These are phyloP conservation scores for Plestiodon gilberti DNA, from an alignment of 2,113 vertebrate genomes.

Conservation along the genomic window DNA sequence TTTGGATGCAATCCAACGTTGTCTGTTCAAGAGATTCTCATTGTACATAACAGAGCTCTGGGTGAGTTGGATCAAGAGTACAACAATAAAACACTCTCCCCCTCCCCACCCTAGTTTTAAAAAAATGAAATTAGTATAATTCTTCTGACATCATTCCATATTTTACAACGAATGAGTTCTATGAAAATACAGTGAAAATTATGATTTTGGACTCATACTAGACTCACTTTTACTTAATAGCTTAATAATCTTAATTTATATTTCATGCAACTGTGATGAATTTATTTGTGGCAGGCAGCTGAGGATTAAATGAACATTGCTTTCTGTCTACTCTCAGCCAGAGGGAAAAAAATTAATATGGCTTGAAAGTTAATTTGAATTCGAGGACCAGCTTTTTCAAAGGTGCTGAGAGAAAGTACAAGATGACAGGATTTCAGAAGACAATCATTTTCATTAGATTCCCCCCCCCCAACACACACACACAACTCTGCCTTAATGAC, in stretches of 20 bases:
- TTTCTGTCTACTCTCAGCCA: neutral
- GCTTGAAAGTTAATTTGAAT: slow-evolving; percentile 14
- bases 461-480: too few relatives aligned
- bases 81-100: neutral
- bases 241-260: slow-evolving; percentile 2
- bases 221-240: neutral
- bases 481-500: neutral
- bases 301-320: neutral
- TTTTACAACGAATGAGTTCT: neutral
- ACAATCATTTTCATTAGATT: neutral
- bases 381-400: slow-evolving; percentile 5
- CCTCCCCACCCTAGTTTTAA: too few relatives aligned
- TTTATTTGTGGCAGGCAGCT: slow-evolving; percentile 11
- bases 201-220: neutral
- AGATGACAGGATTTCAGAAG: slow-evolving; percentile 7
- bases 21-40: neutral
- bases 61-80: too few relatives aligned
- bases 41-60: neutral
- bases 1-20: too few relatives aligned
- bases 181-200: neutral
- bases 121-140: neutral
- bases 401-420: neutral
- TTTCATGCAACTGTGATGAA: neutral
- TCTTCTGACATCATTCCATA: neutral
- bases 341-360: slow-evolving; percentile 1